Evolutionary conservation across 2,888 invertebrate species (phyloP).

Genomic region (Punctoribates punctum): DNA sequence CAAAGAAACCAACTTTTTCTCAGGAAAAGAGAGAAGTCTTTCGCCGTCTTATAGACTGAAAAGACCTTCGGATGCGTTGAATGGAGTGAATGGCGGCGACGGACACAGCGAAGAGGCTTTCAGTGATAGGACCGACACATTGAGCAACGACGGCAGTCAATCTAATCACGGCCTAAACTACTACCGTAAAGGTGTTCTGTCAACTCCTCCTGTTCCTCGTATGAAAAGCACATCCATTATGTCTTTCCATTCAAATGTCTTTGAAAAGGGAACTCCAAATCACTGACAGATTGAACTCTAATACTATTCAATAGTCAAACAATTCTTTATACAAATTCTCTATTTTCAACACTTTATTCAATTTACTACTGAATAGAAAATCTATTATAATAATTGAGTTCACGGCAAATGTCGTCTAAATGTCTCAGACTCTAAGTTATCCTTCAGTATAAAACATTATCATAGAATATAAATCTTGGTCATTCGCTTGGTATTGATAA

Average conservation of each 20-base stretch:
- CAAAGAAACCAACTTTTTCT: not conserved
- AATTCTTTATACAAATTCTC: too few relatives aligned
- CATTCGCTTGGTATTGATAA: too few relatives aligned
- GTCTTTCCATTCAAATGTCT: too few relatives aligned
- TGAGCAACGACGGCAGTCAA: conserved; percentile 37
- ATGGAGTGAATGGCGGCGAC: conserved; percentile 8
- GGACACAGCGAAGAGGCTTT: conserved; percentile 12
- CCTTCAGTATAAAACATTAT: too few relatives aligned
- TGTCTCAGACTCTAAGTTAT: too few relatives aligned
- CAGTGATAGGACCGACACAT: conserved; percentile 15
- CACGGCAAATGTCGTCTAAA: too few relatives aligned
- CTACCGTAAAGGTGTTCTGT: not conserved
- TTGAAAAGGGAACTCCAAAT: too few relatives aligned
- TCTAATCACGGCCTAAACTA: not conserved
- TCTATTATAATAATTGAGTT: too few relatives aligned
- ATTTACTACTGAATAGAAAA: too few relatives aligned
- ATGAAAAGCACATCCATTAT: not conserved
- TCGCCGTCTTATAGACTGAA: conserved; percentile 36
- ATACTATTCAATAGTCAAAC: too few relatives aligned
- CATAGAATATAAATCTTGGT: too few relatives aligned
- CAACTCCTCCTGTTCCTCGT: not conserved
- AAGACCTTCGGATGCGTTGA: not conserved
- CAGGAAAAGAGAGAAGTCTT: conserved; percentile 41
- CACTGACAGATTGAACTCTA: too few relatives aligned
- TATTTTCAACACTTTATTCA: not conserved